Conservation (phyloP, 1,140 invertebrate species). For the Pogonus chalceus region DNA sequence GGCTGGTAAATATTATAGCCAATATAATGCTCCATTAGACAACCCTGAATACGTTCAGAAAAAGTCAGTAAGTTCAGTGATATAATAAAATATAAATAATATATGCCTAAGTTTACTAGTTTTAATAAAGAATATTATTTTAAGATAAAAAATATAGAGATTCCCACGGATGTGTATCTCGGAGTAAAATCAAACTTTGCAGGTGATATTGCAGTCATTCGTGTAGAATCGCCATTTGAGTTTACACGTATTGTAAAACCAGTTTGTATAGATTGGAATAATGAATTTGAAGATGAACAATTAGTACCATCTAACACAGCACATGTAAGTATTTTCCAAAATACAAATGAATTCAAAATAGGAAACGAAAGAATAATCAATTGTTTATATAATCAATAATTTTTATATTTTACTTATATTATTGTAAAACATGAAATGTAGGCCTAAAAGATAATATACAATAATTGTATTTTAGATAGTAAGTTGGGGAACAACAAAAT, state of each 20-base stretch:
- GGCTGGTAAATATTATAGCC: background rate
- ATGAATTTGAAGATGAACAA: slow-evolving; percentile 32
- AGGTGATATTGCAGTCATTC: slow-evolving; percentile 30
- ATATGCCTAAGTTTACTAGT: no score
- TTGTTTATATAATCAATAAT: no score
- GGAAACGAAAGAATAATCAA: no score
- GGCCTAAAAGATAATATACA: no score
- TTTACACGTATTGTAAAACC: slow-evolving; percentile 31
- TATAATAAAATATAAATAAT: slow-evolving; percentile 8
- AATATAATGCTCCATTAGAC: background rate
- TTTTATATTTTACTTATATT: no score
- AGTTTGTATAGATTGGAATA: slow-evolving; percentile 37
- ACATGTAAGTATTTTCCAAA: no score
- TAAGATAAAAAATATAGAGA: no score
- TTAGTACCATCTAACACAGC: slow-evolving; percentile 15
- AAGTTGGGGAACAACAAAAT: slow-evolving; percentile 32
- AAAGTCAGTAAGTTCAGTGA: slow-evolving; percentile 11
- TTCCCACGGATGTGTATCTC: no score
- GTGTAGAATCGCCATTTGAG: slow-evolving; percentile 27
- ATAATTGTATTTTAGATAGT: slow-evolving; percentile 26
- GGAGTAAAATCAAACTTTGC: slow-evolving; percentile 32
- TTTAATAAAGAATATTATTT: no score
- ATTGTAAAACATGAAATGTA: no score
- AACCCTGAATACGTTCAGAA: background rate
- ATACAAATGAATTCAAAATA: no score